Evolutionary conservation across 2,888 invertebrate genomes (phyloP).

Genomic region (Hemithea aestivaria): DNA sequence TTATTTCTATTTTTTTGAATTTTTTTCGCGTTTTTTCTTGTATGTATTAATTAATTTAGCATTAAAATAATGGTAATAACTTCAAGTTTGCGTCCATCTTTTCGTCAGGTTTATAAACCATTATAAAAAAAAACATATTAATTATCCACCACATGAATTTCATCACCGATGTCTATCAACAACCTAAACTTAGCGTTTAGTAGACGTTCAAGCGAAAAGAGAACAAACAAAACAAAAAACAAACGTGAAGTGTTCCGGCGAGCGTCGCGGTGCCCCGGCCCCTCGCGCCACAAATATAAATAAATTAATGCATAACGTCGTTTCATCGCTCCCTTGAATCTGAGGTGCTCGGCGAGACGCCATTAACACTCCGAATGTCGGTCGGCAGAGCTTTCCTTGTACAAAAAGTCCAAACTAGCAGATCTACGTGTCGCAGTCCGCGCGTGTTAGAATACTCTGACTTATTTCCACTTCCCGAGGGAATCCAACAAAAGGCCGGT

Average conservation of each 20-base stretch:
- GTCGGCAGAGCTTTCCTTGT: conserved; percentile 31
- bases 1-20: conserved; percentile 74
- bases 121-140: conserved; percentile 43
- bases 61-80: conserved; percentile 76
- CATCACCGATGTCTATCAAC: conserved; percentile 51
- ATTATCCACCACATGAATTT: conserved; percentile 52
- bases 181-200: conserved; percentile 51
- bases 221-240: conserved; percentile 74
- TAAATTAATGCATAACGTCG: conserved; percentile 45
- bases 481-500: neutral
- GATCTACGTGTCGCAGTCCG: too few species aligned
- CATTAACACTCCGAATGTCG: conserved; percentile 24
- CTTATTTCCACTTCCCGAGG: too few species aligned
- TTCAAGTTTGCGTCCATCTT: conserved; percentile 71
- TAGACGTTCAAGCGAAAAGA: conserved; percentile 68
- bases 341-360: conserved; percentile 10
- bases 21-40: conserved; percentile 57
- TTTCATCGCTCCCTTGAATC: conserved; percentile 22
- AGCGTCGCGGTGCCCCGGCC: conserved; percentile 35
- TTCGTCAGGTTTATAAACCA: conserved; percentile 56
- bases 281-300: conserved; percentile 34
- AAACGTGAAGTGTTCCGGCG: conserved; percentile 61
- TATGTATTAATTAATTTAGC: conserved; percentile 75
- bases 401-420: conserved; percentile 25
- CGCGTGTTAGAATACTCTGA: too few species aligned